Conservation (phyloP, 1,140 invertebrate species). For the Physella acuta region DNA sequence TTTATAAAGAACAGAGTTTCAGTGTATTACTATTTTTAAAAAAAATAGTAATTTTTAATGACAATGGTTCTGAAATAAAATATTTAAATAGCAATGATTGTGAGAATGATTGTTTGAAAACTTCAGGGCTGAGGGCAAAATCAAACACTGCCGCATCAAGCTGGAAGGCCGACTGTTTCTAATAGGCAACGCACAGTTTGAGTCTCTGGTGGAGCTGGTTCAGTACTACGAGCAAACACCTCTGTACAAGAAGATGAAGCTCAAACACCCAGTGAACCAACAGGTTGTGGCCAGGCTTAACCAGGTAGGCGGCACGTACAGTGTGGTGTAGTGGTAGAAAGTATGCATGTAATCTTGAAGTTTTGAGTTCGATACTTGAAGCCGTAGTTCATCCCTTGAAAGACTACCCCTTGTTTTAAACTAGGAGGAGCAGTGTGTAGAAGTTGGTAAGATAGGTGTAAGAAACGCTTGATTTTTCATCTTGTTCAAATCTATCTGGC, state of each 20-base stretch:
- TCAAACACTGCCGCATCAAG: slow-evolving; percentile 93
- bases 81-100: neutral
- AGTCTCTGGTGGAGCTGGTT: slow-evolving; percentile 89
- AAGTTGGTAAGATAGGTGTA: too few species aligned
- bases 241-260: slow-evolving; percentile 84
- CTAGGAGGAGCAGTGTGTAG: too few species aligned
- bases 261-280: slow-evolving; percentile 84
- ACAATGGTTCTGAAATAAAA: too few species aligned
- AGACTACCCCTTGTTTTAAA: too few species aligned
- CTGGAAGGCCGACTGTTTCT: slow-evolving; percentile 86
- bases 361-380: too few species aligned
- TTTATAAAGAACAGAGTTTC: neutral
- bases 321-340: too few species aligned
- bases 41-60: neutral
- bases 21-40: slow-evolving; percentile 1
- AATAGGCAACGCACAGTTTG: slow-evolving; percentile 88
- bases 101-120: neutral
- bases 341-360: too few species aligned
- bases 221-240: slow-evolving; percentile 87
- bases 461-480: too few species aligned
- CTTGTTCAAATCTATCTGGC: too few species aligned
- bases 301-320: too few species aligned
- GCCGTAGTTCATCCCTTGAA: too few species aligned
- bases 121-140: slow-evolving; percentile 82
- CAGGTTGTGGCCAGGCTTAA: slow-evolving; percentile 71